phyloP scores from a whole-genome alignment of 2,113 vertebrate genomes.

The Amphiprion ocellaris region DNA sequence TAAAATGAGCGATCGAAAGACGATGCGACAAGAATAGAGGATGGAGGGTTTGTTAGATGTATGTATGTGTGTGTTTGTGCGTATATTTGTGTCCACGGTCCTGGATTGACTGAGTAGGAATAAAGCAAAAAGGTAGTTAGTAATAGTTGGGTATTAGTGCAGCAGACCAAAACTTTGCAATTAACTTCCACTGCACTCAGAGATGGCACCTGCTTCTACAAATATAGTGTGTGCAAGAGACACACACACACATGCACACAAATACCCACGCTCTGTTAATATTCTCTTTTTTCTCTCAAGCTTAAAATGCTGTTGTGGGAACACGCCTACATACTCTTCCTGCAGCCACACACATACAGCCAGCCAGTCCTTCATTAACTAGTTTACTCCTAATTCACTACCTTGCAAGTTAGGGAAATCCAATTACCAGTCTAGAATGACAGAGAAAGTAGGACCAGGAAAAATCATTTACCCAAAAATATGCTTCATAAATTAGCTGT shows the following conservation, averaged over 20 bases:
- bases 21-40: neutral
- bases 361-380: conserved; percentile 57
- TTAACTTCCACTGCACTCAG: conserved; percentile 62
- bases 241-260: conserved; percentile 3
- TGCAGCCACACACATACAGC: neutral
- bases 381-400: conserved; percentile 72
- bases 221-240: neutral
- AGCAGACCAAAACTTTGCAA: conserved; percentile 68
- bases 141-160: conserved; percentile 71
- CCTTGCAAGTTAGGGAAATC: conserved; percentile 72
- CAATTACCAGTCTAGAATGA: conserved; percentile 77
- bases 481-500: conserved; percentile 85
- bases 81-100: conserved; percentile 14
- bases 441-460: conserved; percentile 57
- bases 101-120: conserved; percentile 68
- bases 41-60: conserved; percentile 8
- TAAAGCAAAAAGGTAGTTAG: conserved; percentile 63
- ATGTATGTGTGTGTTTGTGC: conserved; percentile 2
- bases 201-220: conserved; percentile 31
- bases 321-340: conserved; percentile 3
- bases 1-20: conserved; percentile 50
- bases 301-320: neutral
- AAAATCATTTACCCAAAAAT: conserved; percentile 82
- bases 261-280: conserved; percentile 16
- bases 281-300: neutral